Percentiles rank a stretch among this genome's conserved stretches.
Evolutionary conservation across 2,797 vertebrate species (phyloP).

Genomic region (Tokudaia muenninki): DNA sequence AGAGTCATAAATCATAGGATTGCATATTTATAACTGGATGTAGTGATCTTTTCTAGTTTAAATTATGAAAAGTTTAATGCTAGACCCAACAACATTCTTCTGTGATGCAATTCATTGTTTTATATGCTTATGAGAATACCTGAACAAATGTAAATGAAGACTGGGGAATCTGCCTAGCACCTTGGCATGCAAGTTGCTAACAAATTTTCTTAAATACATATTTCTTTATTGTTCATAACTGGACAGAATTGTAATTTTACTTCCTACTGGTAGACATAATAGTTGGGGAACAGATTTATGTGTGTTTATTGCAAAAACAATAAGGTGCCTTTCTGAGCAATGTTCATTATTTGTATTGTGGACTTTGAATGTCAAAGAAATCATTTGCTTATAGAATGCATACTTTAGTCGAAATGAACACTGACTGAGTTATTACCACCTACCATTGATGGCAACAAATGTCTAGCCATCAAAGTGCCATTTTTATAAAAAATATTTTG

Average conservation of each 20-base stretch:
- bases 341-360: background rate
- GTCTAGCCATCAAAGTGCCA: background rate
- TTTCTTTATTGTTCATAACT: background rate
- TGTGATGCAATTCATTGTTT: background rate
- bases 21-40: background rate
- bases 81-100: background rate
- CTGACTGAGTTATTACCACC: background rate
- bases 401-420: background rate
- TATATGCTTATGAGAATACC: background rate
- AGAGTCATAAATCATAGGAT: background rate
- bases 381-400: background rate
- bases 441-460: background rate
- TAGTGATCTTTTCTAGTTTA: background rate
- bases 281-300: background rate
- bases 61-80: background rate
- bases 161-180: background rate
- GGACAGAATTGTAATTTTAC: background rate
- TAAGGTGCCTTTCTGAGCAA: background rate
- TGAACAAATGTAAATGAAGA: background rate
- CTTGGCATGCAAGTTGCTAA: background rate
- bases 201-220: background rate
- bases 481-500: background rate
- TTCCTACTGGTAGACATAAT: background rate
- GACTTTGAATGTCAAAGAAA: constrained; percentile 21
- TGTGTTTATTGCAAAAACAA: background rate